Base-by-base conservation (phyloP, 2,797 vertebrate genomes). In the Enteromius radiatus region DNA sequence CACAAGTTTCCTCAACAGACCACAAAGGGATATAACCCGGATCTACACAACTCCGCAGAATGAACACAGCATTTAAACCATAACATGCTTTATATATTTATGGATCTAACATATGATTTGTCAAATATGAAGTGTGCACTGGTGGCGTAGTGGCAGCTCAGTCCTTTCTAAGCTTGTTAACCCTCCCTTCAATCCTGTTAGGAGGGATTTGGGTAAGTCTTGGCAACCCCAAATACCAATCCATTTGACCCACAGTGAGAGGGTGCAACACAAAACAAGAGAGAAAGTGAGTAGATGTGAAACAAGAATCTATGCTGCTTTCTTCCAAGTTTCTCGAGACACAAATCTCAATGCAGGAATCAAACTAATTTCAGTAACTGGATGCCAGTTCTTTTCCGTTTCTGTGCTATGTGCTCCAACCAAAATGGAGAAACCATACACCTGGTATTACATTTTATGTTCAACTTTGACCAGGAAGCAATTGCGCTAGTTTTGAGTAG, bases 111-210 rank as follows among this genome's bases (percentile, higher is more conserved):
- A 43, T 31, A 54, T 28, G n/a, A 8, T 31, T 79, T 5, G 15
- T 23, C 10, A 59, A 70, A 59, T 43, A 31, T 45, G 23, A 41
- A 56, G 49, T 23, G 78, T 43, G 19, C 54, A 71, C n/a, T 54
- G 8, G n/a, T 70, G 38, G 49, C 56, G 59, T 26, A 88, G 63
- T 75, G 23, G 9, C 26, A 75, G 83, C 67, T 77, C 73, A 84
- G 84, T 78, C 54, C 23, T 73, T 81, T 76, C 63, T 86, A 84
- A 88, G 88, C 75, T 87, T 56, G 84, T 88, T 82, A 86, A 84
- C 47, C 43, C 77, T 78, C 54, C 73, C 76, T 82, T 76, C 68
- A 82, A 86, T 84, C 76, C 56, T 36, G 83, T 84, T 83, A 75
- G 59, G 61, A 67, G 75, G 52, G 41, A 81, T 84, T 86, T 78